Conservation (phyloP, 35 echinoderm and acorn worm species). For the Diadema setosum region DNA sequence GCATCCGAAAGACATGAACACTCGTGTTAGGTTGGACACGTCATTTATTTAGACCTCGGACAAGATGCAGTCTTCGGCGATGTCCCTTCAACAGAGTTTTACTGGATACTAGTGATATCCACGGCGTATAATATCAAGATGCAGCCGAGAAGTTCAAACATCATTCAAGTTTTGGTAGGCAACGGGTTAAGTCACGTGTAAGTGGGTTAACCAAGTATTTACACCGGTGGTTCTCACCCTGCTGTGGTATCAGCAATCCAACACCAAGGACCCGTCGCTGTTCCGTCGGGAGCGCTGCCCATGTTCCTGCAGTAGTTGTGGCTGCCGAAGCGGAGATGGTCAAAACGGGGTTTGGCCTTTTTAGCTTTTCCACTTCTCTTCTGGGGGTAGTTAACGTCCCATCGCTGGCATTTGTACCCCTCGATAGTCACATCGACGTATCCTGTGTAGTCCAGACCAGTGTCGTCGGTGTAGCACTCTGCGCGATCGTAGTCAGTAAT, state of each 20-base stretch:
- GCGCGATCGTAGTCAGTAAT: background rate
- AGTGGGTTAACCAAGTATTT: too few relatives aligned
- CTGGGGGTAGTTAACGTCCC: background rate
- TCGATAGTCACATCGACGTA: background rate
- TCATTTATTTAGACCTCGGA: too few relatives aligned
- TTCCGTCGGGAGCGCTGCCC: background rate
- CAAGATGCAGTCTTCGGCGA: too few relatives aligned
- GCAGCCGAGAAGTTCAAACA: too few relatives aligned
- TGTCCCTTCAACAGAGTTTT: too few relatives aligned
- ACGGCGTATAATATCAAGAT: too few relatives aligned
- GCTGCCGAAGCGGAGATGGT: background rate
- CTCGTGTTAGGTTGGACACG: too few relatives aligned
- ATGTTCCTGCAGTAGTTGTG: constrained; percentile 6
- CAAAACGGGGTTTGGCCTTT: background rate
- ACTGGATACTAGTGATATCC: too few relatives aligned
- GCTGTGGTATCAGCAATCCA: background rate
- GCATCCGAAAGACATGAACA: too few relatives aligned
- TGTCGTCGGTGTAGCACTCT: constrained; percentile 35
- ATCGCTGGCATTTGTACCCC: background rate
- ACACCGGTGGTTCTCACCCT: too few relatives aligned
- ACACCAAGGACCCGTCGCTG: background rate
- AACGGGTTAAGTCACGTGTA: too few relatives aligned
- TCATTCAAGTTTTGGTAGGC: too few relatives aligned
- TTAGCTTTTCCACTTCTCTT: background rate
- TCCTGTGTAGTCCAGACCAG: constrained; percentile 5